phyloP scores from a whole-genome alignment of 2,113 vertebrate species.

The Ictidomys tridecemlineatus region DNA sequence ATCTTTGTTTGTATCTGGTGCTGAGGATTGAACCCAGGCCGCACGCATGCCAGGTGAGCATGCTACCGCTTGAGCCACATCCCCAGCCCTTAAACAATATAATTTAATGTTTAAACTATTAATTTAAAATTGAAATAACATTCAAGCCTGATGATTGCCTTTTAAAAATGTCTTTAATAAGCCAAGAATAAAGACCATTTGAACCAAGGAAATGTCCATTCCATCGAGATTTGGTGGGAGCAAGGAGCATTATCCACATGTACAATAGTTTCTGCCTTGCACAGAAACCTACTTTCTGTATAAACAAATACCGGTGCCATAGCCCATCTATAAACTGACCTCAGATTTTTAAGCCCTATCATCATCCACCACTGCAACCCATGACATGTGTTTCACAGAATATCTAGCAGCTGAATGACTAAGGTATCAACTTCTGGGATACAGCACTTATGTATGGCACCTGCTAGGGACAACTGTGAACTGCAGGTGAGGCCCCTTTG shows the following conservation, averaged over 20 bases:
- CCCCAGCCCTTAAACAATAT: background rate
- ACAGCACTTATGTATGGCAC: background rate
- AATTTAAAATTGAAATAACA: constrained; percentile 39
- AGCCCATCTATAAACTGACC: background rate
- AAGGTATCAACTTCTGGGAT: constrained; percentile 37
- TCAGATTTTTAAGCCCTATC: background rate
- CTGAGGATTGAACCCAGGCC: too few relatives aligned
- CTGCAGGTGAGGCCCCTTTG: constrained; percentile 54
- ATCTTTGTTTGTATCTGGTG: too few relatives aligned
- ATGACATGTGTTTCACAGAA: constrained; percentile 13
- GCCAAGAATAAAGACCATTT: background rate
- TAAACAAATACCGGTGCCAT: background rate
- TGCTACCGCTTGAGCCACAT: too few relatives aligned
- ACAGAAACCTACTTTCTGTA: background rate
- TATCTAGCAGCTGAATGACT: constrained; percentile 66
- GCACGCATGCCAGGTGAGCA: too few relatives aligned
- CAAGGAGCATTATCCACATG: background rate
- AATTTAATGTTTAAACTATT: constrained; percentile 3
- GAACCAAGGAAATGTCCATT: background rate
- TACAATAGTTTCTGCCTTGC: background rate
- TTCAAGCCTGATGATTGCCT: background rate
- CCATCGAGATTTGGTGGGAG: background rate
- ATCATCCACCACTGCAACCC: background rate
- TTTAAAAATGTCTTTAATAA: constrained; percentile 44
- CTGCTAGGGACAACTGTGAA: constrained; percentile 71